Conservation (phyloP, 2,797 vertebrate genomes). For the Salmo trutta region DNA sequence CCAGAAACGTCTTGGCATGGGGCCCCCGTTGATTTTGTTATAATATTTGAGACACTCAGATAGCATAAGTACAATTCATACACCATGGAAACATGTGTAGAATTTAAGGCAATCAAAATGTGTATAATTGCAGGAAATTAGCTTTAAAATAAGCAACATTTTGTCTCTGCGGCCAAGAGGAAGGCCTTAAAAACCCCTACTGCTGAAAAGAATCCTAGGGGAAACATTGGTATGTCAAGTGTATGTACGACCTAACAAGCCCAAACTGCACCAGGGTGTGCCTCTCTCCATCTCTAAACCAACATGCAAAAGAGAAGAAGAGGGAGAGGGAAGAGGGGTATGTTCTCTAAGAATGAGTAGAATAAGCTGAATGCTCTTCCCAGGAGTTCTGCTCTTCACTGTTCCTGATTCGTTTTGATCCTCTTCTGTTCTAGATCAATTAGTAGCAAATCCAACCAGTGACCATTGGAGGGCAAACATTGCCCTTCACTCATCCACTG, state of each 20-base stretch:
- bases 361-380: not conserved
- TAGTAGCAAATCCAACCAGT: too few species aligned
- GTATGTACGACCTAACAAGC: conserved; percentile 46
- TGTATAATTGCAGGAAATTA: too few species aligned
- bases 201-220: not conserved
- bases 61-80: too few species aligned
- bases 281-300: conserved; percentile 23
- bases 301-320: conserved; percentile 31
- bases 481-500: conserved; percentile 31
- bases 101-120: too few species aligned
- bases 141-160: too few species aligned
- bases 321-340: not conserved
- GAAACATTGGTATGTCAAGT: conserved; percentile 27
- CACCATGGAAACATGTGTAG: too few species aligned
- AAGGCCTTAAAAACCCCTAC: too few species aligned
- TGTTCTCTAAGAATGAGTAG: too few species aligned
- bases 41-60: too few species aligned
- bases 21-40: too few species aligned
- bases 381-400: not conserved
- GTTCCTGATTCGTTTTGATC: not conserved
- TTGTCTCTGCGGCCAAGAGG: not conserved
- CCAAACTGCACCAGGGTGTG: conserved; percentile 45
- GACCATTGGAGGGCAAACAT: conserved; percentile 20
- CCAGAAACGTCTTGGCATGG: too few species aligned
- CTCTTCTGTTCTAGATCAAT: conserved; percentile 14